phyloP scores from a whole-genome alignment of 2,113 vertebrate species.

The Ciconia maguari region DNA sequence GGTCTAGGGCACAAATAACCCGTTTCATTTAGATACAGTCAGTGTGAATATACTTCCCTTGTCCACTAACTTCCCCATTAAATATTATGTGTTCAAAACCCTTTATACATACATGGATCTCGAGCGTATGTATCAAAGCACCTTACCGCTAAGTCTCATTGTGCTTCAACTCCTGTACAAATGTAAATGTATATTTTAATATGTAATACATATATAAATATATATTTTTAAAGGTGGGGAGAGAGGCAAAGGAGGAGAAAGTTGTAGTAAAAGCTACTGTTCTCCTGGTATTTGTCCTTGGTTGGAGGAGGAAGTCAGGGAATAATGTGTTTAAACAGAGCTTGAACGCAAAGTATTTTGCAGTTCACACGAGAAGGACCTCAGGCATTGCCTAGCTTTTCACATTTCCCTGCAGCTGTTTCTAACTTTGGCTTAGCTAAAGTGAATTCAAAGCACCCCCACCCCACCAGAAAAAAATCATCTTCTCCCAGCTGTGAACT shows the following conservation, averaged over 20 bases:
- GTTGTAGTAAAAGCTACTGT: background rate
- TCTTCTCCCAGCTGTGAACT: background rate
- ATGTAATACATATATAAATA: background rate
- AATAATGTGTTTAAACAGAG: background rate
- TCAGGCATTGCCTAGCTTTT: background rate
- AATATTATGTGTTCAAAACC: background rate
- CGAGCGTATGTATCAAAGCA: background rate
- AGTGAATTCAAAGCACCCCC: background rate
- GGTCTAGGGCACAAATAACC: background rate
- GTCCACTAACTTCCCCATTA: too few species aligned
- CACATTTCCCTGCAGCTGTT: background rate
- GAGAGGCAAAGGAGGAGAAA: background rate
- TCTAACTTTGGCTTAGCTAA: background rate
- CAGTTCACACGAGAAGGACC: background rate
- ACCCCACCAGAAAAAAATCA: background rate
- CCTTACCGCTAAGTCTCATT: background rate
- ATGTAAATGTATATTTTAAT: background rate
- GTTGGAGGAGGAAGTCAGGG: background rate
- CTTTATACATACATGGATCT: accelerated
- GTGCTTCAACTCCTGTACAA: background rate
- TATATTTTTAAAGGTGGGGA: background rate
- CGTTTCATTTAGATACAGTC: background rate
- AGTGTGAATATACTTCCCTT: background rate
- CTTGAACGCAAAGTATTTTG: background rate
- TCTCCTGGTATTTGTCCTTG: background rate